Percentiles rank a stretch among this genome's conserved stretches.
Conservation (phyloP, 2,888 invertebrate species). For the Drosophila trichaetosa region DNA sequence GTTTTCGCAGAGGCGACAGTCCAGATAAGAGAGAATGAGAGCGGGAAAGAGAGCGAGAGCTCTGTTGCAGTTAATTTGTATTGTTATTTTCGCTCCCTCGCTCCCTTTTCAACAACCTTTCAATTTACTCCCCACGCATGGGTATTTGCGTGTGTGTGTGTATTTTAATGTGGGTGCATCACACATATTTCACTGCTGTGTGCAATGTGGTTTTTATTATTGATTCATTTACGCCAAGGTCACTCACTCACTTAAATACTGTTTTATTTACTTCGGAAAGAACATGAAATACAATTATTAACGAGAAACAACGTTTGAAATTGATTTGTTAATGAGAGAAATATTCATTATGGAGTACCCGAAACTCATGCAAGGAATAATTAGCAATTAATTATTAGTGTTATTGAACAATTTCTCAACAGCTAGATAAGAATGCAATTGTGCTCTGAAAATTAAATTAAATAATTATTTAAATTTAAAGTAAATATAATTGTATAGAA, state of each 20-base stretch:
- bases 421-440: background rate
- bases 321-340: too few species aligned
- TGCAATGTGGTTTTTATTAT: conserved; percentile 5
- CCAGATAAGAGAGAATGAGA: conserved; percentile 3
- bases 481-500: background rate
- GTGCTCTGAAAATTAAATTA: background rate
- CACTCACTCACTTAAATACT: background rate
- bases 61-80: conserved; percentile 24
- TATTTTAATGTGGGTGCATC: conserved; percentile 1
- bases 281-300: background rate
- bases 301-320: too few species aligned
- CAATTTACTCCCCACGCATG: conserved; percentile 4
- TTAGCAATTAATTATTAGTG: background rate
- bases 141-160: background rate
- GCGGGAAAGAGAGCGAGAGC: background rate
- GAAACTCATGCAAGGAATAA: too few species aligned
- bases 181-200: background rate
- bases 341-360: too few species aligned
- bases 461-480: background rate
- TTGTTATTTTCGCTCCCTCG: background rate
- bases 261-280: background rate
- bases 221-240: conserved; percentile 29
- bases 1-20: conserved; percentile 23
- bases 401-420: background rate
- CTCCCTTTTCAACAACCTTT: conserved; percentile 1